These are phyloP conservation scores for Pectinophora gossypiella DNA, from an alignment of 1,140 invertebrate genomes.

Conservation along the genomic window DNA sequence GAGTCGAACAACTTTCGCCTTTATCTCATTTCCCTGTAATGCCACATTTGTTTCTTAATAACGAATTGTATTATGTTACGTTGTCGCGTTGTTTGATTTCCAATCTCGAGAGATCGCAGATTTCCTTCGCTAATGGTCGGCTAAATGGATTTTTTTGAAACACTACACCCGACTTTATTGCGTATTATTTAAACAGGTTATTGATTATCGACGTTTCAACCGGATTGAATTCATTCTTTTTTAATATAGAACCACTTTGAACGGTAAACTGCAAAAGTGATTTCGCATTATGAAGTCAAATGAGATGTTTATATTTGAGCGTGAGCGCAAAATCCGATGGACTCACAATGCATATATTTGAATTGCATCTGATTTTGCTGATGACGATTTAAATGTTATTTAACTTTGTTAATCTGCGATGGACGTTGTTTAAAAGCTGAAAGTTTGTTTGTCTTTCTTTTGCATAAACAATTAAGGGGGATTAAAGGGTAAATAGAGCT, in stretches of 20 bases:
- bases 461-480: too few species aligned
- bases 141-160: conserved; percentile 38
- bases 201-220: conserved; percentile 23
- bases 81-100: conserved; percentile 62
- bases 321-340: conserved; percentile 10
- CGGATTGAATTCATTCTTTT: conserved; percentile 13
- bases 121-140: conserved; percentile 45
- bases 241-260: conserved; percentile 20
- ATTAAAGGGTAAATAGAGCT: too few species aligned
- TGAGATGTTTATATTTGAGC: conserved; percentile 52
- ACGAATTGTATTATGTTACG: conserved; percentile 58
- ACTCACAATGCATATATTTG: neutral
- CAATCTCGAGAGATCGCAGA: conserved; percentile 50
- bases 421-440: too few species aligned
- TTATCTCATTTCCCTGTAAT: conserved; percentile 61
- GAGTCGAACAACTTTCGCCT: conserved; percentile 29
- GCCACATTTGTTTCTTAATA: conserved; percentile 66
- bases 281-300: conserved; percentile 52
- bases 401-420: too few species aligned
- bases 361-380: neutral
- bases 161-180: conserved; percentile 39
- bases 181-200: conserved; percentile 29
- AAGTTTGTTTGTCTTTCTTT: too few species aligned
- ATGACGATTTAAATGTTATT: neutral
- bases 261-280: conserved; percentile 23